phyloP scores from a whole-genome alignment of 1,140 invertebrate species.

The Drosophila arizonae region DNA sequence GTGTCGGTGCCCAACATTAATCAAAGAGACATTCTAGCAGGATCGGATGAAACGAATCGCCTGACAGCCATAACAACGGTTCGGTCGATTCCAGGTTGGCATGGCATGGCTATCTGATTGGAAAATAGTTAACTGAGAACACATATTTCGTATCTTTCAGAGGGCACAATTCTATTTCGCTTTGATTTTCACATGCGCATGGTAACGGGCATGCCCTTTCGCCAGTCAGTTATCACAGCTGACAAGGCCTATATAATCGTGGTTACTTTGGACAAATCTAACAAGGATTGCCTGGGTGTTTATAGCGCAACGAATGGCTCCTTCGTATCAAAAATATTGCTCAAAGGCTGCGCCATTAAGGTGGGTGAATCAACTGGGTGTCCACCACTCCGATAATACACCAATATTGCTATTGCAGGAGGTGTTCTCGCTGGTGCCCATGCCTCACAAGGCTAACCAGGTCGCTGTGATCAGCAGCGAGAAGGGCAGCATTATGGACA shows the following conservation, averaged over 20 bases:
- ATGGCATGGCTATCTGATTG: conserved; percentile 63
- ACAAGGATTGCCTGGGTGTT: conserved; percentile 91
- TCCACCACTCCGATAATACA: no score
- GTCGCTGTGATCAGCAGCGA: conserved; percentile 95
- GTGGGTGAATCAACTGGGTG: conserved; percentile 73
- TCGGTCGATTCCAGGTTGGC: conserved; percentile 89
- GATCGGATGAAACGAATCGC: conserved; percentile 83
- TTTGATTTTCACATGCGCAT: conserved; percentile 91
- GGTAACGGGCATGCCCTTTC: conserved; percentile 87
- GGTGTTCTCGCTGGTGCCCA: conserved; percentile 87
- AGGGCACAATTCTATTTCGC: conserved; percentile 89
- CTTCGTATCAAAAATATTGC: conserved; percentile 88
- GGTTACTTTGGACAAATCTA: conserved; percentile 91
- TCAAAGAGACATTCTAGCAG: conserved; percentile 82
- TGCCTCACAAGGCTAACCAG: conserved; percentile 92
- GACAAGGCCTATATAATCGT: conserved; percentile 91
- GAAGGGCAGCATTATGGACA: conserved; percentile 93
- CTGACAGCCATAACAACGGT: conserved; percentile 87
- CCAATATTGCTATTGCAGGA: conserved; percentile 83
- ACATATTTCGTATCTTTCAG: conserved; percentile 79
- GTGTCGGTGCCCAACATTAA: conserved; percentile 87
- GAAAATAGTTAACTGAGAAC: background rate
- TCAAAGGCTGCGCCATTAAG: conserved; percentile 87
- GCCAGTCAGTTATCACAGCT: conserved; percentile 90
- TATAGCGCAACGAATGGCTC: conserved; percentile 93